Conservation (phyloP, 2,113 vertebrate genomes). For the Labeo catla region DNA sequence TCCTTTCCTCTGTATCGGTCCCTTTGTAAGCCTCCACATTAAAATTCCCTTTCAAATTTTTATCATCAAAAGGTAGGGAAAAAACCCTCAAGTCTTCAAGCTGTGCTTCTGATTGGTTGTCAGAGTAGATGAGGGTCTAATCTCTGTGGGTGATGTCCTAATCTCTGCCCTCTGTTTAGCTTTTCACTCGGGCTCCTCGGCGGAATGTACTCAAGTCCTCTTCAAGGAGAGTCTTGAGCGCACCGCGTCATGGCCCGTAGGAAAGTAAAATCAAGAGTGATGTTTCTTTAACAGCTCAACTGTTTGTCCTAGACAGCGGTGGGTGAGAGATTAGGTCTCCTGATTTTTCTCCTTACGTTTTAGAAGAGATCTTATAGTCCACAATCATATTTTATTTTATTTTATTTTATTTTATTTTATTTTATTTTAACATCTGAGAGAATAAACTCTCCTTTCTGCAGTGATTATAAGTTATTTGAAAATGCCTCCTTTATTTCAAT, state of each 20-base stretch:
- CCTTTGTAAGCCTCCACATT: conserved; percentile 33
- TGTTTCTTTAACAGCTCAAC: not conserved
- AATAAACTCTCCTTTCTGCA: no score
- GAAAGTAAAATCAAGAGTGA: not conserved
- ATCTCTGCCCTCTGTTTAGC: conserved; percentile 15
- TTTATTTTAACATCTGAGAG: no score
- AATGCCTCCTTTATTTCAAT: not conserved
- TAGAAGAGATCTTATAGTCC: not conserved
- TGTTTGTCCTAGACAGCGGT: not conserved
- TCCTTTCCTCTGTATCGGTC: conserved; percentile 14
- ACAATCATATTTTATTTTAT: not conserved
- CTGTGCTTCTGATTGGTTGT: conserved; percentile 36
- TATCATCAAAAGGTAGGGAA: conserved; percentile 22
- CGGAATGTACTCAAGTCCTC: not conserved
- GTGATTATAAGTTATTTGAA: not conserved
- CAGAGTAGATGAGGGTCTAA: conserved; percentile 38
- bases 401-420: no score
- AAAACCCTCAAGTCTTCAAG: conserved; percentile 16
- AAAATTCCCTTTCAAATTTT: conserved; percentile 49
- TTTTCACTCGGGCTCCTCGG: conserved; percentile 4
- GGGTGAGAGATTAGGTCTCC: not conserved
- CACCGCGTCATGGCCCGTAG: not conserved
- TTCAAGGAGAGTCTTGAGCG: not conserved
- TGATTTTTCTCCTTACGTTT: not conserved
- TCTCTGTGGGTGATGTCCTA: conserved; percentile 26